Conservation (phyloP, 2,113 vertebrate species). For the Terrapene triunguis region DNA sequence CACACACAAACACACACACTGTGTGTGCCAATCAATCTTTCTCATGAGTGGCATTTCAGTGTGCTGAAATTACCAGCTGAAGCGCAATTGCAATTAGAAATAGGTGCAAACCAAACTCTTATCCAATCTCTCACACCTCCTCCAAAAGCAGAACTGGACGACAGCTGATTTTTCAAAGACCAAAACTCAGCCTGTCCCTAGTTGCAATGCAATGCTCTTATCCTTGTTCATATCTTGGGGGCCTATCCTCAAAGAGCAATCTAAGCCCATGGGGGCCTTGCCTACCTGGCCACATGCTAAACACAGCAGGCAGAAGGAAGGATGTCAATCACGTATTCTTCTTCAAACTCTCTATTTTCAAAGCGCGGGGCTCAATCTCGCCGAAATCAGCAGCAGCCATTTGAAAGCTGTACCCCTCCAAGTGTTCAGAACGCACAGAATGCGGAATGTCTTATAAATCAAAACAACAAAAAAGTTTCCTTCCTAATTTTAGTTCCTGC, state of each 20-base stretch:
- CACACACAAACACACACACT: background rate
- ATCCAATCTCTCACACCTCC: background rate
- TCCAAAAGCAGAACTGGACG: background rate
- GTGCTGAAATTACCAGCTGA: background rate
- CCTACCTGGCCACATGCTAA: background rate
- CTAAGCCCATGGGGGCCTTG: accelerated
- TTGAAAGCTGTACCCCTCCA: background rate
- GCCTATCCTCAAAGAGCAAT: background rate
- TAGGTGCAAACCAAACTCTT: background rate
- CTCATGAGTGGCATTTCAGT: background rate
- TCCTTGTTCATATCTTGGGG: accelerated
- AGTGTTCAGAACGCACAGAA: background rate
- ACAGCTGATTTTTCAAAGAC: background rate
- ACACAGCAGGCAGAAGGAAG: background rate
- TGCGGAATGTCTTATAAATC: background rate
- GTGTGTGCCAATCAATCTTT: background rate
- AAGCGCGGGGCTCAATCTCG: background rate
- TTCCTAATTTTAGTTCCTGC: constrained; percentile 71
- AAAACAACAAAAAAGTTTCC: background rate
- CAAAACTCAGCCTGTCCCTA: background rate
- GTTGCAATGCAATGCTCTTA: accelerated
- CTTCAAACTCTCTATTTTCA: background rate
- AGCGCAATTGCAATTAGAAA: background rate
- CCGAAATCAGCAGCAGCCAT: background rate
- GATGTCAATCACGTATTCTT: background rate